Base-by-base conservation (phyloP, 2,888 invertebrate genomes). In the Dasysyrphus tricinctus region DNA sequence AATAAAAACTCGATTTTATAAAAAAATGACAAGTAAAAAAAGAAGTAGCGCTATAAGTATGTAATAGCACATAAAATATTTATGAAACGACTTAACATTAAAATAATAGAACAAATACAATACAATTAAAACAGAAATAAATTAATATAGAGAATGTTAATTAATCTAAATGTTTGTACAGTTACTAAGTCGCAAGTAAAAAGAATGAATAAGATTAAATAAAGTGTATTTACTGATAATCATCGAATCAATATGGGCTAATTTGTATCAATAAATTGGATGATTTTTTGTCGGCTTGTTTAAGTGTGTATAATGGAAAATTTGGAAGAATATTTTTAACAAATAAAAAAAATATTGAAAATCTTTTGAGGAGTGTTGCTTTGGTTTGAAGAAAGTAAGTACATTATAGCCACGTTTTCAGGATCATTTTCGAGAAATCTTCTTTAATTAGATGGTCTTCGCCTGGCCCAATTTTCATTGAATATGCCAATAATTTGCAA, bases 131-230 rank as follows among this genome's bases (percentile, higher is more conserved):
- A 65, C 39, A 39, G 56, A n/a, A 49, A 42, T 24, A 80, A 75
- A 69, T 47, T 56, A 24, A 80, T 77, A 59, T 81, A 78, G 61
- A 78, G 32, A 78, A 69, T 73, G 78, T 82, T 78, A 69, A 61
- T 74, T 78, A 82, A 78, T 82, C 78, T 82, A 77, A 82, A 78
- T 82, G 82, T 82, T 82, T 82, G 82, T 82, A 82, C 82, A 82
- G 82, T 78, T 74, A 75, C 37, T 61, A 78, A 77, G 49, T 82
- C 69, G 78, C 78, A 59, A 82, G 47, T 49, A 54, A 78, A 78
- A 78, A 24, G 9, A 16, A 37, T n/a, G 14, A 19, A 42, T 14
- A 42, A 37, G 19, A 19, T 12, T 39, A 59, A 37, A 82, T 76
- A 76, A 76, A 76, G 51, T 44, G 42, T 73, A 82, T 81, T 77